These are phyloP conservation scores for Penaeus chinensis DNA, from an alignment of 1,140 invertebrate genomes.

Conservation along the genomic window DNA sequence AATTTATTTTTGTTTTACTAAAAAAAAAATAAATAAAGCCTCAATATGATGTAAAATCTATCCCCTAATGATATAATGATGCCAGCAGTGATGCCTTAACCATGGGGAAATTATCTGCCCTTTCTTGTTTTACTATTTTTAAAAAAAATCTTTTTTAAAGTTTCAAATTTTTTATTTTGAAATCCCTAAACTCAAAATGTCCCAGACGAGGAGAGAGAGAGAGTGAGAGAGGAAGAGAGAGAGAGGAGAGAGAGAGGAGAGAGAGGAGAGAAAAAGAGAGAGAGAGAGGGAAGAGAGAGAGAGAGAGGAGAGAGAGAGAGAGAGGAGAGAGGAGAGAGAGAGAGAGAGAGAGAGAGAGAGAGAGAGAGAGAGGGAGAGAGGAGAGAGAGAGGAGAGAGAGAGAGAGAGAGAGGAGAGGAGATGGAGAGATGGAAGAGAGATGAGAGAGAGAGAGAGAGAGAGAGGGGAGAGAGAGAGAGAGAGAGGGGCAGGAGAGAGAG, in stretches of 20 bases:
- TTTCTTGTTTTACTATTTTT: no score
- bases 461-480: slow-evolving; percentile 1
- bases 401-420: not conserved
- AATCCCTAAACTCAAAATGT: no score
- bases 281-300: not conserved
- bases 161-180: no score
- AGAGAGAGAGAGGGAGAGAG: slow-evolving; percentile 17
- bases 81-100: no score
- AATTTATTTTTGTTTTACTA: no score
- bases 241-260: not conserved
- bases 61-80: no score
- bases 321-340: not conserved
- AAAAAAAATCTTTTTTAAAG: no score
- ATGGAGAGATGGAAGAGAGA: not conserved
- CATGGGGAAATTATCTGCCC: no score
- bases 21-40: no score
- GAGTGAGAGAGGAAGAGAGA: not conserved
- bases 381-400: not conserved
- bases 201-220: no score
- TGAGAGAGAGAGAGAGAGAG: slow-evolving; percentile 5
- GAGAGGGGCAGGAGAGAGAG: not conserved
- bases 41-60: no score
- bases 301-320: not conserved
- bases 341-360: slow-evolving; percentile 3
- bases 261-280: not conserved